Percentiles rank a stretch among this genome's conserved stretches.
Conservation (phyloP, 2,888 invertebrate genomes). For the Lordiphosa andalusiaca region DNA sequence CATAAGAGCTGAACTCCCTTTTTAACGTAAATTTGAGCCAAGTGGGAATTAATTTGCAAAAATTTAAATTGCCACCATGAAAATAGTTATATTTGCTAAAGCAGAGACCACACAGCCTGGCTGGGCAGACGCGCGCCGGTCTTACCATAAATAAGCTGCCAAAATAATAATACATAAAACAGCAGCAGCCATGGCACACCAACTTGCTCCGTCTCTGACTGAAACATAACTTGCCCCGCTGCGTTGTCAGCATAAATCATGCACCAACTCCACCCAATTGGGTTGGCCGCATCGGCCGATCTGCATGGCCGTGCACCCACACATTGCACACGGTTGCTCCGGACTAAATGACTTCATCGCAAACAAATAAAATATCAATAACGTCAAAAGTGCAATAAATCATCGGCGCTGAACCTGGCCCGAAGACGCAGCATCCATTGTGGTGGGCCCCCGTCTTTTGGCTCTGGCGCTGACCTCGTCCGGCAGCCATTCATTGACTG, state of each 20-base stretch:
- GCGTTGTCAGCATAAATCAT: slow-evolving; percentile 37
- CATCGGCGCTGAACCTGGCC: slow-evolving; percentile 33
- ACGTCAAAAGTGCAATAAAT: slow-evolving; percentile 61
- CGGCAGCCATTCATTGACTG: slow-evolving; percentile 18
- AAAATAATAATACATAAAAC: not conserved
- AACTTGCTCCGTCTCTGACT: not conserved
- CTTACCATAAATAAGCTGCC: not conserved
- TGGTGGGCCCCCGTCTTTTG: slow-evolving; percentile 16
- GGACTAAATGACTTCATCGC: slow-evolving; percentile 56
- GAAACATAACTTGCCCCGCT: slow-evolving; percentile 10
- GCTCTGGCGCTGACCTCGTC: slow-evolving; percentile 5
- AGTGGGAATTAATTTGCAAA: too few species aligned
- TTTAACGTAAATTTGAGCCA: too few species aligned
- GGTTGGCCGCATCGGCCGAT: slow-evolving; percentile 6
- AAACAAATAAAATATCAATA: slow-evolving; percentile 68
- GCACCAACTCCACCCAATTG: slow-evolving; percentile 1
- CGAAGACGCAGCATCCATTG: slow-evolving; percentile 10
- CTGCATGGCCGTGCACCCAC: not conserved
- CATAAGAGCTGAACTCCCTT: too few species aligned
- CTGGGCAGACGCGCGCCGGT: too few species aligned
- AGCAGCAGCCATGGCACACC: not conserved
- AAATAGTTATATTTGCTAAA: not conserved
- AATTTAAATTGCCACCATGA: not conserved
- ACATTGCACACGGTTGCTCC: slow-evolving; percentile 1
- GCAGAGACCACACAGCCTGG: not conserved